phyloP scores from a whole-genome alignment of 2,888 invertebrate species.

The Arctia plantaginis region DNA sequence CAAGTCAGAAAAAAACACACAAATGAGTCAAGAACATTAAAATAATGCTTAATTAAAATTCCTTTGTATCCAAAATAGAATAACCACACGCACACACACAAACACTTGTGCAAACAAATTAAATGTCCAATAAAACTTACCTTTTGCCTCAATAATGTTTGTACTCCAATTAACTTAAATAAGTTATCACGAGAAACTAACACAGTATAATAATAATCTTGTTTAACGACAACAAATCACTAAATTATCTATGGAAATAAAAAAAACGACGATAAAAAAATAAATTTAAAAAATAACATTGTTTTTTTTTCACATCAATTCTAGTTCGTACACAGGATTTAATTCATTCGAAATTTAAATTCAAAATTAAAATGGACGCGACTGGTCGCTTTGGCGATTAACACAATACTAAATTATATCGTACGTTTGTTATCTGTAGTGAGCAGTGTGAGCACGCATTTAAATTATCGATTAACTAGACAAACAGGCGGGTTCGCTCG shows the following conservation, averaged over 20 bases:
- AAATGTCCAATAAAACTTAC: conserved; percentile 9
- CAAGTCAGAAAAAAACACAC: neutral
- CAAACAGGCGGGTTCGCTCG: conserved; percentile 13
- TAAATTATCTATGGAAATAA: neutral
- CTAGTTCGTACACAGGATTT: neutral
- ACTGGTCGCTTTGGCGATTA: conserved; percentile 22
- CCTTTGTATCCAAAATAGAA: conserved; percentile 3
- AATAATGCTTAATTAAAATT: neutral
- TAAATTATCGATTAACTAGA: conserved; percentile 38
- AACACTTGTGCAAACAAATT: conserved; percentile 9
- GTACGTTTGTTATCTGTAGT: conserved; percentile 24
- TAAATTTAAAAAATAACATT: neutral
- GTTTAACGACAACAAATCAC: neutral
- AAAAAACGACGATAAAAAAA: neutral
- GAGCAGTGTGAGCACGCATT: conserved; percentile 31
- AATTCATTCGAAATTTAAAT: conserved; percentile 19
- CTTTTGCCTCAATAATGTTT: neutral
- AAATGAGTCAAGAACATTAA: neutral
- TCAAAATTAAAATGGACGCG: conserved; percentile 23
- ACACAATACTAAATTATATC: conserved; percentile 33
- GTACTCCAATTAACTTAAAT: neutral
- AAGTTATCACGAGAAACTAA: conserved; percentile 1
- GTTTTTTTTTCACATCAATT: neutral
- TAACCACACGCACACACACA: conserved; percentile 5
- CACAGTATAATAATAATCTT: neutral